Conservation (phyloP, 2,888 invertebrate genomes). For the Synergus gifuensis region DNA sequence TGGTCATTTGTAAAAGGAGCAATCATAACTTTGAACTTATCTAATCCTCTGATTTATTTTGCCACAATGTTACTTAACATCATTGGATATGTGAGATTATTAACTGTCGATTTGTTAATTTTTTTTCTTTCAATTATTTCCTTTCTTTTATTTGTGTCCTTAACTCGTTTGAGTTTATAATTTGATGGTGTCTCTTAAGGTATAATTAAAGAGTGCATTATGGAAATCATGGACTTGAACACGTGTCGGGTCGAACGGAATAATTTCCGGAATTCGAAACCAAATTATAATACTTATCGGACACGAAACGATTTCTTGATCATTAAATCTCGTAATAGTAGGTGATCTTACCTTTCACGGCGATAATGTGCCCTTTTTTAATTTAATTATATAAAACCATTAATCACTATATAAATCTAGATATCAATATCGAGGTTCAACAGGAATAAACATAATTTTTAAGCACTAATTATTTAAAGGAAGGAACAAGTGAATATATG, state of each 20-base stretch:
- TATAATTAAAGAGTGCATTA: slow-evolving; percentile 38
- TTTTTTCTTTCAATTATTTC: not conserved
- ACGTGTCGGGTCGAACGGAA: slow-evolving; percentile 29
- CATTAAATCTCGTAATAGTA: slow-evolving; percentile 27
- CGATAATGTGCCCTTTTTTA: slow-evolving; percentile 29
- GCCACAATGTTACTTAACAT: not conserved
- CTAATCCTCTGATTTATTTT: not conserved
- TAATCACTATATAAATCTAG: slow-evolving; percentile 12
- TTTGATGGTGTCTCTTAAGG: slow-evolving; percentile 6
- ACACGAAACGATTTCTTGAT: slow-evolving; percentile 35
- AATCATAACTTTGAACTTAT: not conserved
- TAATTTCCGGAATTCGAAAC: slow-evolving; percentile 37
- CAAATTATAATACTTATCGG: slow-evolving; percentile 40
- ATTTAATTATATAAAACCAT: slow-evolving; percentile 28
- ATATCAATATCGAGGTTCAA: slow-evolving; percentile 60
- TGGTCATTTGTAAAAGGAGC: not conserved
- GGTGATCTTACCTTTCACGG: not conserved
- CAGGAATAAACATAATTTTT: no score
- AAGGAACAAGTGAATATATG: no score
- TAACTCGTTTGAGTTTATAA: not conserved
- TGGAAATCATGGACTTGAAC: slow-evolving; percentile 25
- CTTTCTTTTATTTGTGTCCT: not conserved
- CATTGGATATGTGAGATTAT: no score
- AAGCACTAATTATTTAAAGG: no score
- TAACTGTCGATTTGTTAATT: not conserved